phyloP scores from a whole-genome alignment of 2,888 invertebrate genomes.

The Pristionchus exspectatus region DNA sequence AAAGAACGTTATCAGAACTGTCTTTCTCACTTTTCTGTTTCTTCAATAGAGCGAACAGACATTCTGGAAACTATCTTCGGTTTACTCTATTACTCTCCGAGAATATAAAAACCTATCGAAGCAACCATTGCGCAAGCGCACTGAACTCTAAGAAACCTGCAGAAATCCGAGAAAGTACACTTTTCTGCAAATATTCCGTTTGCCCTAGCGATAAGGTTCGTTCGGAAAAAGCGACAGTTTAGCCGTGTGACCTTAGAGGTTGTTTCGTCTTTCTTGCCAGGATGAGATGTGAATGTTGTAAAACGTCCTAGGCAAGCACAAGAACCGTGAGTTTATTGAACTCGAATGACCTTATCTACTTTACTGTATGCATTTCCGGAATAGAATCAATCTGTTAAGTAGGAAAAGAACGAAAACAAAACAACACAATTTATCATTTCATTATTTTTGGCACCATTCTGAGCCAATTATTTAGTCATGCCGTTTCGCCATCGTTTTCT shows the following conservation, averaged over 20 bases:
- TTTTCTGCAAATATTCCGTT: neutral
- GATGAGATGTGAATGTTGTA: neutral
- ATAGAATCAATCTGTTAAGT: neutral
- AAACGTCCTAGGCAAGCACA: constrained; percentile 20
- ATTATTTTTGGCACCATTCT: too few species aligned
- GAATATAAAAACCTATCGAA: neutral
- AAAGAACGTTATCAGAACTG: neutral
- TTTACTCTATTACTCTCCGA: neutral
- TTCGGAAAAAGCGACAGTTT: neutral
- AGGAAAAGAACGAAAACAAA: too few species aligned
- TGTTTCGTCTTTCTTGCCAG: neutral
- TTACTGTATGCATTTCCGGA: neutral
- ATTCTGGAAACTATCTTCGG: neutral
- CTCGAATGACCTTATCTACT: neutral
- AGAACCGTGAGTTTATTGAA: neutral
- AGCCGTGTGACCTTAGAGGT: constrained; percentile 2
- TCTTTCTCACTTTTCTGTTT: neutral
- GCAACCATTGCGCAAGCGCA: neutral
- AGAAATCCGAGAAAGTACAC: neutral
- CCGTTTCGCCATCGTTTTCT: too few species aligned
- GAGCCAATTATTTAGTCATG: too few species aligned
- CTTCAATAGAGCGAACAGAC: neutral
- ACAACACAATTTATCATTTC: too few species aligned
- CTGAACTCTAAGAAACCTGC: neutral
- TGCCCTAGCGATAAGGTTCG: neutral